Evolutionary conservation across 1,140 invertebrate genomes (phyloP).

Genomic region (Drosophila malerkotliana): DNA sequence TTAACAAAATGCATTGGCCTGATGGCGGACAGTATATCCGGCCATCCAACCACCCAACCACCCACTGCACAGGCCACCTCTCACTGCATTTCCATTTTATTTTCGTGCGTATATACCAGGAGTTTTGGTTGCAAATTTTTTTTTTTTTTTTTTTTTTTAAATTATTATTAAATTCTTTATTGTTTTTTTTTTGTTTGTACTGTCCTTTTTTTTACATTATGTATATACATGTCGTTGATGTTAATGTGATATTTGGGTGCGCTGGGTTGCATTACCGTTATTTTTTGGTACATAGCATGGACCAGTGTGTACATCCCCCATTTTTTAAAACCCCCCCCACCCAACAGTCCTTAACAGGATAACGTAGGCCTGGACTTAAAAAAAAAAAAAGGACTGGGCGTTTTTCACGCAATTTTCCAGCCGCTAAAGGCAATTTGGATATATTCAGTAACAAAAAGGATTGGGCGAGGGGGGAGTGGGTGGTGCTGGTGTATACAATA

Average conservation of each 20-base stretch:
- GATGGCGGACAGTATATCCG: slow-evolving; percentile 55
- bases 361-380: too few species aligned
- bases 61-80: neutral
- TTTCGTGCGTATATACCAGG: slow-evolving; percentile 62
- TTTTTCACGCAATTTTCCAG: slow-evolving; percentile 48
- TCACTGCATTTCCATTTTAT: slow-evolving; percentile 74
- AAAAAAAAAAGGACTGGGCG: slow-evolving; percentile 1
- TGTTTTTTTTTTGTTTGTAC: slow-evolving; percentile 39
- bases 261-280: slow-evolving; percentile 33
- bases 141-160: slow-evolving; percentile 38
- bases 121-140: slow-evolving; percentile 51
- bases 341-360: too few species aligned
- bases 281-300: slow-evolving; percentile 14
- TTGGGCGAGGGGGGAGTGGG: neutral
- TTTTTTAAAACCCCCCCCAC: too few species aligned
- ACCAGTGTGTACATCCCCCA: too few species aligned
- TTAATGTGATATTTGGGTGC: slow-evolving; percentile 64
- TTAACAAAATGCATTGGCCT: slow-evolving; percentile 75
- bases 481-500: neutral
- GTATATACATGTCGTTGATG: slow-evolving; percentile 50
- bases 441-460: slow-evolving; percentile 2
- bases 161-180: slow-evolving; percentile 46
- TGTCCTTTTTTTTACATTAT: slow-evolving; percentile 24
- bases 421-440: slow-evolving; percentile 33
- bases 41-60: neutral